Conservation (phyloP, 2,888 invertebrate genomes). For the Nymphalis urticae region DNA sequence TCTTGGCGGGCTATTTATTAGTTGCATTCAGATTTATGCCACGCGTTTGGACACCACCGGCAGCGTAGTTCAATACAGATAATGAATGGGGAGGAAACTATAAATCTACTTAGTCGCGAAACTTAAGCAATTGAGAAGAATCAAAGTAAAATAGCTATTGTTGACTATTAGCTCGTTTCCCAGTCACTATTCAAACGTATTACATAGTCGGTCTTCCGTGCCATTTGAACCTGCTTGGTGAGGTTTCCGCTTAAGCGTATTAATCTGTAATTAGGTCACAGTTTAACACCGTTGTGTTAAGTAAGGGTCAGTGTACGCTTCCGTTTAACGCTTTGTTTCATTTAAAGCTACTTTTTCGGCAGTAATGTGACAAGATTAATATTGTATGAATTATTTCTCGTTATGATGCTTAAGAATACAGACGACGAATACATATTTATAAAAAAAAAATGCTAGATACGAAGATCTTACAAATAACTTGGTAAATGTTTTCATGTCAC, state of each 20-base stretch:
- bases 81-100: conserved; percentile 81
- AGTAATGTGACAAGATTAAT: background rate
- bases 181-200: conserved; percentile 48
- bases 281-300: conserved; percentile 71
- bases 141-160: conserved; percentile 68
- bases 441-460: background rate
- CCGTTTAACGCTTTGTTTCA: conserved; percentile 33
- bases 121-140: conserved; percentile 73
- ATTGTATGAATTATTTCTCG: too few species aligned
- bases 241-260: conserved; percentile 81
- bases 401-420: too few species aligned
- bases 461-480: conserved; percentile 23
- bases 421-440: background rate
- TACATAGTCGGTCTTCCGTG: conserved; percentile 61
- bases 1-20: conserved; percentile 60
- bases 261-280: conserved; percentile 80
- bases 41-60: conserved; percentile 47
- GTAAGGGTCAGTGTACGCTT: conserved; percentile 69
- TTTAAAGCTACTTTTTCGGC: background rate
- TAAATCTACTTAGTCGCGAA: conserved; percentile 77
- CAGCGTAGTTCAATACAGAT: conserved; percentile 70
- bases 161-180: conserved; percentile 62
- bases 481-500: conserved; percentile 39
- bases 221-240: conserved; percentile 78
- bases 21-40: conserved; percentile 80